Evolutionary conservation across 1,140 invertebrate genomes (phyloP).

Genomic region (Spodoptera frugiperda): DNA sequence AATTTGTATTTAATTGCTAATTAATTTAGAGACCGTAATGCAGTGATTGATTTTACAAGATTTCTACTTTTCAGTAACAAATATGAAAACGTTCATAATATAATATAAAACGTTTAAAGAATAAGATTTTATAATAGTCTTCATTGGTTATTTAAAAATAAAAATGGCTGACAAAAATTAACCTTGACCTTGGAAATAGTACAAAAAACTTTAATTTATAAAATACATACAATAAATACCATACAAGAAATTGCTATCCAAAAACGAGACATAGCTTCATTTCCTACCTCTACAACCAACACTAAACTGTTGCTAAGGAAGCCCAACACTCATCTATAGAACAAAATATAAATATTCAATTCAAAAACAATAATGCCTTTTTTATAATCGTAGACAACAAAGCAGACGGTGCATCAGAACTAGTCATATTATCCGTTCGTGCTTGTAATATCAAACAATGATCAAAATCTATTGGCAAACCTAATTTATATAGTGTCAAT

Average conservation of each 20-base stretch:
- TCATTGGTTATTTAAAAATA: background rate
- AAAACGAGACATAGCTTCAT: no score
- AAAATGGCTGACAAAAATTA: background rate
- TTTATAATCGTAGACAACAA: constrained; percentile 15
- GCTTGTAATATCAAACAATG: background rate
- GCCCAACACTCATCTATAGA: no score
- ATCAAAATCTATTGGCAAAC: background rate
- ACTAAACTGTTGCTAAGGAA: no score
- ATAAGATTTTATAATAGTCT: no score
- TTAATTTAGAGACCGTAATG: background rate
- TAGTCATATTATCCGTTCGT: background rate
- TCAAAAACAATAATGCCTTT: background rate
- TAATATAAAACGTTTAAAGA: no score
- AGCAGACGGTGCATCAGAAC: constrained; percentile 8
- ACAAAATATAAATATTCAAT: background rate
- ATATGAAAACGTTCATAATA: no score
- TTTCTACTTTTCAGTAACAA: no score
- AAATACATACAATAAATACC: no score
- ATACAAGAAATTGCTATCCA: no score
- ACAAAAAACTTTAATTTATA: no score
- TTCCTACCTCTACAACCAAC: no score
- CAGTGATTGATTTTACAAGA: background rate
- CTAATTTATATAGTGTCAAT: constrained; percentile 5
- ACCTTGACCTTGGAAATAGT: no score
- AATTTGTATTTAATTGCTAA: constrained; percentile 5